Evolutionary conservation across 1,140 invertebrate genomes (phyloP), one percentile per base, ranked within the genome.

Genomic region (Drosophila orosa): DNA sequence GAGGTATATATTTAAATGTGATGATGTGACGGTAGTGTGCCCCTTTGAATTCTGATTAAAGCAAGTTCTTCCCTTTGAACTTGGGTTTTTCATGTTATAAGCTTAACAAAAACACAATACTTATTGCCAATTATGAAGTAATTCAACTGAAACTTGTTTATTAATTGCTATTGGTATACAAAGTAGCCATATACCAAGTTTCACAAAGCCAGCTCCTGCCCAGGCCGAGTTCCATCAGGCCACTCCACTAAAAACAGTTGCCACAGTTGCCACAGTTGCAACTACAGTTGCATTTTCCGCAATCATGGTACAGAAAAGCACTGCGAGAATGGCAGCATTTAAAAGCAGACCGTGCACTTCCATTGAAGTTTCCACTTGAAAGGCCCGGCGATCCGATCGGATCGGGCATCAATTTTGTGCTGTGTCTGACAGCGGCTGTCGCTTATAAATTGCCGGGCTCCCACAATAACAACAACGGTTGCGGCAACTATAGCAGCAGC

Each of bases 401-500:
- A 69, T 69, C 65, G 68, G 67, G 47, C 69, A 73, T 73, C 69
- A 73, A 74, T 79, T 84, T 83, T 57, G 55, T 79, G 72, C 42
- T 66, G 59, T 59, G 48, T 37, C 52, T 84, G 73, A 65, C 58
- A 71, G 45, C 56, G 44, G 40, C 55, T 62, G 74, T 82, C 67
- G 67, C 66, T 61, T 76, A 81, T 78, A 81, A 86, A 85, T 86
- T 78, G 82, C 56, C 57, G 48, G 35, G 31, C 48, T 42, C 68
- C 57, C 17, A 47, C 22, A 57, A 40, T 37, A 50, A 54, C 39
- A 56, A 12, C 37, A 35, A 40, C 17, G 10, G 22, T 27, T 15
- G 57, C 10, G 22, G 12, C n/a, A 54, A 24, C 15, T 24, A 54
- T 12, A 15, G 17, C 56, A 31, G 19, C 10, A 29, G 33, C 31